phyloP scores from a whole-genome alignment of 2,113 vertebrate genomes.

The Addax nasomaculatus region DNA sequence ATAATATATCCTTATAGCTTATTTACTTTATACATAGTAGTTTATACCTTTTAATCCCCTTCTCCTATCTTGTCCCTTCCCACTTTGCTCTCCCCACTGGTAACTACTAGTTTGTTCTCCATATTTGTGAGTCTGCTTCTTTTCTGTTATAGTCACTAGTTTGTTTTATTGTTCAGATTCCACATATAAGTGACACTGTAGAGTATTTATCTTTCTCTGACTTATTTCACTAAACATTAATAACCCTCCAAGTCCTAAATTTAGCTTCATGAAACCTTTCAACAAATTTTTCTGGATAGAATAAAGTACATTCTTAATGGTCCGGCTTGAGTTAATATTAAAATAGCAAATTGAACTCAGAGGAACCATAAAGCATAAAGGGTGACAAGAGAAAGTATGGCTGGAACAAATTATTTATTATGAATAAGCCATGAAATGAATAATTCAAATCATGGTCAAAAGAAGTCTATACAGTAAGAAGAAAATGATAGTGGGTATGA shows the following conservation, averaged over 20 bases:
- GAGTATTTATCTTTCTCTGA: neutral
- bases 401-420: conserved; percentile 66
- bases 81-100: neutral
- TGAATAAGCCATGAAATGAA: conserved; percentile 56
- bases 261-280: conserved; percentile 7
- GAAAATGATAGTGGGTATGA: neutral
- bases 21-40: neutral
- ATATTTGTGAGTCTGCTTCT: neutral
- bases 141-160: neutral
- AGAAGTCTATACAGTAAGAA: conserved; percentile 32
- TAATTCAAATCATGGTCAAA: conserved; percentile 55
- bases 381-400: conserved; percentile 50
- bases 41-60: neutral
- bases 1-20: neutral
- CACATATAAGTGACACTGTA: neutral
- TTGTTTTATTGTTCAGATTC: neutral
- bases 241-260: neutral
- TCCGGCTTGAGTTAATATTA: conserved; percentile 38
- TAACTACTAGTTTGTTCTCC: neutral
- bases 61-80: neutral
- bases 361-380: conserved; percentile 59
- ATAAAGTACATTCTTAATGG: conserved; percentile 26
- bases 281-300: conserved; percentile 8
- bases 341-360: conserved; percentile 52
- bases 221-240: neutral